Base-by-base conservation (phyloP, 2,888 invertebrate species). In the Eristalinus aeneus region DNA sequence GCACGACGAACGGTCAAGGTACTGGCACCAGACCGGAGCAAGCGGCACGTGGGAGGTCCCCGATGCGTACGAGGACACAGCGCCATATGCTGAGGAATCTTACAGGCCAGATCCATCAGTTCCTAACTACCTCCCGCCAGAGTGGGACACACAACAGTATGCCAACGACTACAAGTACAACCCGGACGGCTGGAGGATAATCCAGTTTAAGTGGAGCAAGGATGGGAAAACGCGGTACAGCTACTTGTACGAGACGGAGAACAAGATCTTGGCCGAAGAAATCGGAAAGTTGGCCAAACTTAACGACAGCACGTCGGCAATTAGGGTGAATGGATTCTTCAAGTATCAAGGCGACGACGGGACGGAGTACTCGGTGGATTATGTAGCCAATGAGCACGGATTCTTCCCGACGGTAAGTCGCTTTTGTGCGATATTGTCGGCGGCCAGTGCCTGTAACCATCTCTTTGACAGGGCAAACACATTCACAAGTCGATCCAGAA, bases 311-410 rank as follows among this genome's bases (percentile, higher is more conserved):
- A 69, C 31, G 10, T 60, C 77, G 11, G 58, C 79, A 1, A 56
- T 68, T 67, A 58, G 71, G 0, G 74, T 74, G 88, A 88, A 75
- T 3, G 95, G 95, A 27, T 94, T 94, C 89, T 95, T 94, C 90
- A 93, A 94, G 89, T 95, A 94, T 90, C 93, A 94, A 3, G 95
- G 94, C 1, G 94, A 94, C 36, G 93, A 94, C 88, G 93, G 93
- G 64, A 90, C 92, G n/a, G 90, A 91, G 39, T 93, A 93, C 88
- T 89, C 90, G 2, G 90, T 93, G 46, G 90, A 91, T 46, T 94
- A 93, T 89, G 91, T 91, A 16, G 93, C 93, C 27, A 93, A 93
- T 88, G 93, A 93, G 87, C 93, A 93, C 86, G 93, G 93, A 34
- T 92, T 92, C 85, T 88, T 90, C 64, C 90, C 92, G 5, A 88